Conservation (phyloP, 2,113 vertebrate species). For the Calyptommatus sinebrachiatus region DNA sequence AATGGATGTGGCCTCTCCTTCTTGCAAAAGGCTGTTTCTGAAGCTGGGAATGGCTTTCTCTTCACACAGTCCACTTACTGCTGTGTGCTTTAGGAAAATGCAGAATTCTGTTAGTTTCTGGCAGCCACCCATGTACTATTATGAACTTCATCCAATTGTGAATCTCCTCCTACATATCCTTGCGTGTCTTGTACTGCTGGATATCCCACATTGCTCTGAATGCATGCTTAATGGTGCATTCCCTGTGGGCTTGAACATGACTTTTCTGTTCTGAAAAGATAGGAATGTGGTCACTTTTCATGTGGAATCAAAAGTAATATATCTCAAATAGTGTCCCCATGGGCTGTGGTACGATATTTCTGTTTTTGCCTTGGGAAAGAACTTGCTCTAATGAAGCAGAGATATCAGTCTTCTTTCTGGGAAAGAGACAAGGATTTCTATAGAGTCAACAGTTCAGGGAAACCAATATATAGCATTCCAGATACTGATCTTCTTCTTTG, state of each 20-base stretch:
- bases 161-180: constrained; percentile 32
- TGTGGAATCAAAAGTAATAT: not conserved
- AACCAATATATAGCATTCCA: too few species aligned
- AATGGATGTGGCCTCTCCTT: not conserved
- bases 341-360: not conserved
- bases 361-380: not conserved
- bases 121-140: constrained; percentile 47
- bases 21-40: constrained; percentile 40
- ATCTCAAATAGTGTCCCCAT: not conserved
- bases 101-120: constrained; percentile 56
- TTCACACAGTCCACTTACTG: constrained; percentile 47
- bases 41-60: constrained; percentile 48
- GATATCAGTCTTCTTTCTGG: not conserved
- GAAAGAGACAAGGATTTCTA: not conserved
- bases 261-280: not conserved
- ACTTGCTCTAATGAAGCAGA: not conserved
- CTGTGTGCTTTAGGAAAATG: constrained; percentile 59
- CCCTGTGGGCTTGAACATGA: constrained; percentile 17
- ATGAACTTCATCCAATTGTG: constrained; percentile 28
- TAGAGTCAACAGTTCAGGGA: not conserved
- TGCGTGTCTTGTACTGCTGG: constrained; percentile 25
- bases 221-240: not conserved
- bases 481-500: too few species aligned
- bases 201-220: constrained; percentile 22
- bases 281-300: not conserved